Base-by-base conservation (phyloP, 1,140 invertebrate genomes). In the Drosophila obscura region DNA sequence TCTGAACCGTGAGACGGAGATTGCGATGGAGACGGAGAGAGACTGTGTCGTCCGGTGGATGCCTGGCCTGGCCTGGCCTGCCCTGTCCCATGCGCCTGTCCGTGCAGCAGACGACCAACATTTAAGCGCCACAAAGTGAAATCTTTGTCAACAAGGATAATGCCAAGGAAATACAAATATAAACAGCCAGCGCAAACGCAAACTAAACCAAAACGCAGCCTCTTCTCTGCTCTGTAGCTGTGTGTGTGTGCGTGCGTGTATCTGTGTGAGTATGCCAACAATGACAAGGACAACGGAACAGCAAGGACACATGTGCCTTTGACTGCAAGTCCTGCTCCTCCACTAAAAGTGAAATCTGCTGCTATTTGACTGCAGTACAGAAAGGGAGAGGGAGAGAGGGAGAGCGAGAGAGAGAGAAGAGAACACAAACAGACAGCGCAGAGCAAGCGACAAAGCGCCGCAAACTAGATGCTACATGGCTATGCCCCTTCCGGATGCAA, bases 141-240 rank as follows among this genome's bases (percentile, higher is more conserved):
- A 88, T 88, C 83, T 88, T 88, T 88, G 83, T 88, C 83, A 88
- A 88, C 83, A 88, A 77, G 83, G 83, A 88, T 88, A 88, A 88
- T 88, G 79, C 83, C 84, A 88, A 88, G 83, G 83, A 88, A 88
- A 88, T 88, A 88, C 83, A 88, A 88, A 88, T 88, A 88, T 88
- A 88, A 88, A 88, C 83, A 88, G 83, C 79, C 81, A 77, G 79
- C 35, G 35, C 83, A 71, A 88, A 79, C 83, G 79, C 83, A 88
- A 88, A 88, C 84, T 88, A 77, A 80, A 88, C 79, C 79, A 85
- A 85, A 78, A 50, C 63, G 73, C 58, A 68, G 48, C 45, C 41
- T 53, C 28, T 22, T 9, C 13, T 35, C 22, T 62, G 66, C 61
- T 46, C 22, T 2, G n/a, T 16, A 19, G 2, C 19, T 19, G 19